Conservation (phyloP, 1,140 invertebrate species). For the Rhyzopertha dominica region DNA sequence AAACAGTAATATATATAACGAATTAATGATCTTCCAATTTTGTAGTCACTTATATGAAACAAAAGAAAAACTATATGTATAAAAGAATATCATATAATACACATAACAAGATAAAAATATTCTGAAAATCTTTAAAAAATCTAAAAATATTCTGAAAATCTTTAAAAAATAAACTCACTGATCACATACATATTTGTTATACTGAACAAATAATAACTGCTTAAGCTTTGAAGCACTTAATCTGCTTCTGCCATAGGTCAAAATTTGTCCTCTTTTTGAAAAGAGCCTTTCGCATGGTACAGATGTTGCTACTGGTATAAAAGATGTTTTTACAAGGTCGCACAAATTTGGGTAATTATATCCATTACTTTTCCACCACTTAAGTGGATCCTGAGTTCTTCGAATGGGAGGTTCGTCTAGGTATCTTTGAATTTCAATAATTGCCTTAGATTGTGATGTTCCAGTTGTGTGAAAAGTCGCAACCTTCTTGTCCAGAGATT, state of each 20-base stretch:
- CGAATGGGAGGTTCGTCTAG: conserved; percentile 1
- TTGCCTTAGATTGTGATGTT: conserved; percentile 1
- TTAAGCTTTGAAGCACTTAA: no score
- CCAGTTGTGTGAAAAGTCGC: not conserved
- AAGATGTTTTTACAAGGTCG: conserved; percentile 36
- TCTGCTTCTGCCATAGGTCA: conserved; percentile 20
- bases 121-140: no score
- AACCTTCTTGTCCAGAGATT: conserved; percentile 18
- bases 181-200: no score
- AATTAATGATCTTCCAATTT: no score
- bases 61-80: no score
- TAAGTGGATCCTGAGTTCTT: conserved; percentile 20
- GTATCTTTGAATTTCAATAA: conserved; percentile 8
- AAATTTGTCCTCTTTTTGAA: conserved; percentile 41
- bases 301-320: conserved; percentile 40
- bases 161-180: no score
- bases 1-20: no score
- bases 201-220: no score
- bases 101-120: no score
- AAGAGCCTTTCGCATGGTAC: conserved; percentile 44
- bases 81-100: no score
- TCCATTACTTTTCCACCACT: conserved; percentile 31
- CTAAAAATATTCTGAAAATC: no score
- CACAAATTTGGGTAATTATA: conserved; percentile 33
- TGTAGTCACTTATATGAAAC: no score